Percentiles rank a stretch among this genome's conserved stretches.
phyloP scores from a whole-genome alignment of 2,888 invertebrate genomes.

The Caenorhabditis sp. region DNA sequence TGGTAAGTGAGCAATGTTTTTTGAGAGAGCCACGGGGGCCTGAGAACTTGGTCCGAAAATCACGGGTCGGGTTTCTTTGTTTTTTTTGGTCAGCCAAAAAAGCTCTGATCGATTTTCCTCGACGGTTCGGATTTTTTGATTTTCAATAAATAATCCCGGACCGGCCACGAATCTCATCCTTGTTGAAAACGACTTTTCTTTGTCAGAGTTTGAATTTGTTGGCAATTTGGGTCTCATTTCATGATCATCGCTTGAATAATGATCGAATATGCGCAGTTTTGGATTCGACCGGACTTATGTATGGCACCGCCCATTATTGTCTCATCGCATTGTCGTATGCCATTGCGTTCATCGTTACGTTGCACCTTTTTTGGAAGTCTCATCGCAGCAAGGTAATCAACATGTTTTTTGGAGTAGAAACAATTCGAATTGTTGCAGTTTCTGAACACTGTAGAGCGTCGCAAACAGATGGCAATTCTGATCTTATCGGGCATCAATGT shows the following conservation, averaged over 20 bases:
- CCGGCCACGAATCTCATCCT: too few relatives aligned
- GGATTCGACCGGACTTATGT: constrained; percentile 48
- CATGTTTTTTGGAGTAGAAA: background rate
- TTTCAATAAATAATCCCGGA: too few relatives aligned
- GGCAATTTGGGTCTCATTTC: constrained; percentile 22
- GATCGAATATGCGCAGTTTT: constrained; percentile 50
- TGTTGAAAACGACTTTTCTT: too few relatives aligned
- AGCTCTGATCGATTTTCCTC: too few relatives aligned
- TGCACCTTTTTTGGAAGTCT: background rate
- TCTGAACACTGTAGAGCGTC: constrained; percentile 34
- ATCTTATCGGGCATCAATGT: constrained; percentile 44
- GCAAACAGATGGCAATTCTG: constrained; percentile 44
- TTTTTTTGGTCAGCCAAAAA: too few relatives aligned
- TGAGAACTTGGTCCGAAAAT: too few relatives aligned
- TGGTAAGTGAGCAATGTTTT: too few relatives aligned
- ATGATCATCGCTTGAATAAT: constrained; percentile 6
- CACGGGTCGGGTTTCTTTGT: too few relatives aligned
- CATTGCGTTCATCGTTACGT: constrained; percentile 35
- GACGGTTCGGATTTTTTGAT: too few relatives aligned
- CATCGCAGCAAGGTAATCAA: background rate
- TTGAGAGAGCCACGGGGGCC: too few relatives aligned
- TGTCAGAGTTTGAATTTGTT: constrained; percentile 30
- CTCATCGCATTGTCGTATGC: constrained; percentile 40
- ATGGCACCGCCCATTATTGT: constrained; percentile 46
- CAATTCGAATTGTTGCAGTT: constrained; percentile 29